Evolutionary conservation across 2,888 invertebrate species (phyloP), one percentile per base, ranked within the genome.

Genomic region (Lottia gigantea): DNA sequence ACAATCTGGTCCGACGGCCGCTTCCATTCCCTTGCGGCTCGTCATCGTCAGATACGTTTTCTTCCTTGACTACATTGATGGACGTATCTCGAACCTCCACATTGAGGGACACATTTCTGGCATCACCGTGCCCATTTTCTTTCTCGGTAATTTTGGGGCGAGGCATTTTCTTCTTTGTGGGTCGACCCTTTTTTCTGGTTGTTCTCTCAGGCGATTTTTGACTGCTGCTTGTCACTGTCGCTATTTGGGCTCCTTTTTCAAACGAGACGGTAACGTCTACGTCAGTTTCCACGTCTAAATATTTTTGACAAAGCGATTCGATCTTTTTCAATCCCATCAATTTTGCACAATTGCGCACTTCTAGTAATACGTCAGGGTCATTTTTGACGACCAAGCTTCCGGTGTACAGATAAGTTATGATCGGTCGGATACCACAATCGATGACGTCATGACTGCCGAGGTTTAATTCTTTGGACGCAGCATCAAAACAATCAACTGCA

Each of bases 401-500:
- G 19, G 49, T 49, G 19, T 49, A 49, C 8, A 49, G 8, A 49
- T 19, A 49, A 8, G 6, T 49, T 16, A 49, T 49, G 8, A 49
- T 19, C 16, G 49, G 49, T 16, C 19, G n/a, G 16, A 49, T 19
- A 19, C 8, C 49, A 49, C 19, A 16, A 8, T 19, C 19, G 49
- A 31, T 31, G 31, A 31, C 31, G 2, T 31, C 31, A 31, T 31
- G 6, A 31, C 31, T 6, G 3, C 6, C 31, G 3, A 31, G 6
- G 31, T 31, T 31, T n/a, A 31, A 31, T 2, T 31, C 6, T 31
- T 31, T 31, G 6, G 31, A 2, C 2, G 31, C 2, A 31, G 31
- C 31, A 31, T 31, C 31, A 31, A 31, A 31, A 31, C 31, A 31
- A 31, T 31, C n/a, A 49, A 47, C 65, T 45, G 68, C 68, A 55